These are phyloP conservation scores for Ageneiosus marmoratus DNA, from an alignment of 2,113 vertebrate species.

Conservation along the genomic window DNA sequence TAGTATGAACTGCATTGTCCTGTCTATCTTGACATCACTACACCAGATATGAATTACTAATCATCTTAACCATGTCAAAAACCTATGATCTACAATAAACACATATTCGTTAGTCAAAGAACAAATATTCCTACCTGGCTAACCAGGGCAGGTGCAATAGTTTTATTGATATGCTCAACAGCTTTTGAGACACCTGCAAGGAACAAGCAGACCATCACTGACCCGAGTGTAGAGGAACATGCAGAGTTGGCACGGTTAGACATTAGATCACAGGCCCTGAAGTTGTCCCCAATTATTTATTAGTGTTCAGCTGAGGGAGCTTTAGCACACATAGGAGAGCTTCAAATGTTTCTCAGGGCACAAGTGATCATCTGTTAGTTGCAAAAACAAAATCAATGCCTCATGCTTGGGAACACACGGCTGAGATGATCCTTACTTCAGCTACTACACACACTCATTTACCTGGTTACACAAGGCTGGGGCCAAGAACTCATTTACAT, in stretches of 20 bases:
- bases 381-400: constrained; percentile 65
- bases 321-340: background rate
- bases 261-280: constrained; percentile 56
- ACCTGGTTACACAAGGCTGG: constrained; percentile 97
- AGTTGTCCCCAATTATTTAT: background rate
- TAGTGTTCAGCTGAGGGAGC: background rate
- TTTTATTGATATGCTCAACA: constrained; percentile 99
- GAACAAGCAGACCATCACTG: constrained; percentile 92
- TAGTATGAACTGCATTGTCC: background rate
- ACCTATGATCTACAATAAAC: background rate
- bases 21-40: background rate
- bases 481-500: constrained; percentile 97
- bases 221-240: constrained; percentile 63
- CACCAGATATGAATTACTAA: constrained; percentile 2
- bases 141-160: constrained; percentile 96
- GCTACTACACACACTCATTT: constrained; percentile 70
- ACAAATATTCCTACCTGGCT: constrained; percentile 91
- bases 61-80: background rate
- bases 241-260: constrained; percentile 73
- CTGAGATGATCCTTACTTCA: constrained; percentile 27
- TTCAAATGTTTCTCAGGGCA: background rate
- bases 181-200: constrained; percentile 98
- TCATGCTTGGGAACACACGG: constrained; percentile 74
- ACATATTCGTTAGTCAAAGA: constrained; percentile 71
- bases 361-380: constrained; percentile 79